Evolutionary conservation across 2,113 vertebrate genomes (phyloP).

Genomic region (Sinocyclocheilus maitianheensis): DNA sequence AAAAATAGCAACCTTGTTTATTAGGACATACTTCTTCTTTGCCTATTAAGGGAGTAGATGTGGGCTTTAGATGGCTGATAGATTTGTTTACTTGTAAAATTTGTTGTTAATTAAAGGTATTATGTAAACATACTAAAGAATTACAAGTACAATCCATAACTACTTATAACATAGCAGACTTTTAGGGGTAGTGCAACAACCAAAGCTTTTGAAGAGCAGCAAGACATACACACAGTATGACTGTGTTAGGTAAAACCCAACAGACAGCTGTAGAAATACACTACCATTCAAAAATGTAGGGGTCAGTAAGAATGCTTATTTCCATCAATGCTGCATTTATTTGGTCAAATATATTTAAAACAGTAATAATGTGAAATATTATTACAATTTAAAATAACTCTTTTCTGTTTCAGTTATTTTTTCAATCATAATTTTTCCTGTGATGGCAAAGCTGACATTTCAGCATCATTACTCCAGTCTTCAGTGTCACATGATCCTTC

Average conservation of each 20-base stretch:
- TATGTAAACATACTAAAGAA: neutral
- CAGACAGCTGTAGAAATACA: neutral
- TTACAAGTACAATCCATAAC: neutral
- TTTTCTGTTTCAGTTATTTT: neutral
- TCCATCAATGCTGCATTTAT: neutral
- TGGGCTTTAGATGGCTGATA: neutral
- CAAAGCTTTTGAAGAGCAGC: neutral
- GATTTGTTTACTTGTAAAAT: neutral
- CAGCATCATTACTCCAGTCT: no score
- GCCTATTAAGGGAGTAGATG: neutral
- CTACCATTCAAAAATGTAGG: neutral
- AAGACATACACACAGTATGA: neutral
- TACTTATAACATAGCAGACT: neutral
- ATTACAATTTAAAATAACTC: neutral
- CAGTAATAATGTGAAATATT: neutral
- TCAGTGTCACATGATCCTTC: no score
- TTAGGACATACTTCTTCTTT: neutral
- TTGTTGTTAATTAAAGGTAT: neutral
- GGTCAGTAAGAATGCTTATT: neutral
- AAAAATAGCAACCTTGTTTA: conserved; percentile 22
- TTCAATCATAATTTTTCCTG: no score
- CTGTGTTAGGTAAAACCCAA: neutral
- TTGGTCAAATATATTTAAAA: neutral
- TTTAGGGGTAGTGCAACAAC: neutral
- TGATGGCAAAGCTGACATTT: no score